Conservation (phyloP, 1,140 invertebrate species). For the Liolophura sinensis region DNA sequence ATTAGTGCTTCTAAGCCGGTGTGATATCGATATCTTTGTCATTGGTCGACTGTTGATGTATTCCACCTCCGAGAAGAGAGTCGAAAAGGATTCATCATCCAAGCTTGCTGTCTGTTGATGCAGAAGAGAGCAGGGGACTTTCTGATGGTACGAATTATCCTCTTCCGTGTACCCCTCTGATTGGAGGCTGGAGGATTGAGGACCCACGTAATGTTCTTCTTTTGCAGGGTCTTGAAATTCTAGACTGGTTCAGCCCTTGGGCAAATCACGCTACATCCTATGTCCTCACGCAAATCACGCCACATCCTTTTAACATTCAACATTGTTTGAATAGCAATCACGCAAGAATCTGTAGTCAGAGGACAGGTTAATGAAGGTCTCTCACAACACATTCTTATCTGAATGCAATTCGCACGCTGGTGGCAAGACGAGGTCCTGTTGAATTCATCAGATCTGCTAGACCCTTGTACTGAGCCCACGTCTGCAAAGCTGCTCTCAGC, state of each 20-base stretch:
- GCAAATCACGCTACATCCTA: not conserved
- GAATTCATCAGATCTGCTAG: too few species aligned
- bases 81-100: constrained; percentile 4
- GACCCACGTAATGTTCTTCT: constrained; percentile 45
- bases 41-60: constrained; percentile 6
- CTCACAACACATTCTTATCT: too few species aligned
- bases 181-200: constrained; percentile 30
- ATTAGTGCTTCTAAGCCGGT: constrained; percentile 2
- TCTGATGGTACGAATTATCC: constrained; percentile 9
- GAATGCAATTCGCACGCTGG: too few species aligned
- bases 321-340: too few species aligned
- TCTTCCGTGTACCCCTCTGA: constrained; percentile 14
- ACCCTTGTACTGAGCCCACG: too few species aligned
- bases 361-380: too few species aligned
- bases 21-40: not conserved
- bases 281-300: not conserved
- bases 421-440: too few species aligned
- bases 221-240: not conserved
- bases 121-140: not conserved
- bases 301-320: too few species aligned
- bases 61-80: constrained; percentile 6
- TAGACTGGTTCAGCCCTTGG: constrained; percentile 12
- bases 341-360: too few species aligned
- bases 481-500: too few species aligned
- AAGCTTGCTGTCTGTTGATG: constrained; percentile 1